Evolutionary conservation across 2,797 vertebrate species (phyloP).

Genomic region (Liasis olivaceus): DNA sequence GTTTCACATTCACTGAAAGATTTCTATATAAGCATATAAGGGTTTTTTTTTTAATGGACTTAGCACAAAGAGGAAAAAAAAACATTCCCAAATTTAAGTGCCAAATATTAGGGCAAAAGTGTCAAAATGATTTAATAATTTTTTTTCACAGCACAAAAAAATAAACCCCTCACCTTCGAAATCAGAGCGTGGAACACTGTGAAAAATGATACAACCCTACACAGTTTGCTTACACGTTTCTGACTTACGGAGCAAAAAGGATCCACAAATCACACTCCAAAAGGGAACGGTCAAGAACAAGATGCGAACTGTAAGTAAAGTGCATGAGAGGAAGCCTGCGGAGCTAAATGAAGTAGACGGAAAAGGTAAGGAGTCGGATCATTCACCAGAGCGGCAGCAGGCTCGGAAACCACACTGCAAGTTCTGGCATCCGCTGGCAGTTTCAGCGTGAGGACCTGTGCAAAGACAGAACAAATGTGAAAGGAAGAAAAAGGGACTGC

Average conservation of each 20-base stretch:
- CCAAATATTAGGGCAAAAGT: conserved; percentile 63
- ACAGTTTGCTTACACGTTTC: conserved; percentile 70
- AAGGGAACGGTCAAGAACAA: conserved; percentile 73
- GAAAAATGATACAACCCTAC: conserved; percentile 70
- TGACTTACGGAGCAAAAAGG: conserved; percentile 62
- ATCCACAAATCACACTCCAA: conserved; percentile 70
- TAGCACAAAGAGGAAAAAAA: conserved; percentile 58
- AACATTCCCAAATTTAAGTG: conserved; percentile 65
- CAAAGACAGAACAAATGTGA: conserved; percentile 77
- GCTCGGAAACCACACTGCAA: conserved; percentile 99
- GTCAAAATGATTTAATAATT: conserved; percentile 54
- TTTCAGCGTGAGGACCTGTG: conserved; percentile 95
- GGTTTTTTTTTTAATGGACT: conserved; percentile 43
- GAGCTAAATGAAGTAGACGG: conserved; percentile 77
- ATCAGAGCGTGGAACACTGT: conserved; percentile 60
- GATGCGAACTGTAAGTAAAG: conserved; percentile 84
- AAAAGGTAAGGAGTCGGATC: conserved; percentile 71
- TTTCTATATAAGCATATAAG: conserved; percentile 55
- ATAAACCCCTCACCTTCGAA: conserved; percentile 67
- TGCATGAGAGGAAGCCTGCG: conserved; percentile 86
- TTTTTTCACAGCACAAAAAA: conserved; percentile 57
- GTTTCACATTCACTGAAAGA: conserved; percentile 52
- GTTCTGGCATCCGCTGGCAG: conserved; percentile 99
- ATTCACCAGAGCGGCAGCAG: conserved; percentile 98
- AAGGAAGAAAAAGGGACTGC: conserved; percentile 59